These are phyloP conservation scores for Himantopus leucocephalus DNA, from an alignment of 2,113 vertebrate genomes.

Conservation along the genomic window DNA sequence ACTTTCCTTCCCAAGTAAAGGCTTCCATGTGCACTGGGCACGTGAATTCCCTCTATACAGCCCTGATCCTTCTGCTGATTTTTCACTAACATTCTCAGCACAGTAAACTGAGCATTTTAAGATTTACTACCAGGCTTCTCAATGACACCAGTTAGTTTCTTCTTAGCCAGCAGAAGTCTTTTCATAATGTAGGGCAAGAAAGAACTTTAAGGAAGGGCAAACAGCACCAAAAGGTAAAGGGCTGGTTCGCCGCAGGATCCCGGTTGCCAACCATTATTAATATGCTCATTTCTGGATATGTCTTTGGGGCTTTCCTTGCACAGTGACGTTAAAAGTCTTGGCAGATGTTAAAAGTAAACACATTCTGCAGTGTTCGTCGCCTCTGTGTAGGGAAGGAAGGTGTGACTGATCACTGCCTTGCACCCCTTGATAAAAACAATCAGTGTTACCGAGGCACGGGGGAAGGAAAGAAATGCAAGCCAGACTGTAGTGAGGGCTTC, in stretches of 20 bases:
- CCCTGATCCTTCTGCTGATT: background rate
- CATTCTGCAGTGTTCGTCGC: constrained; percentile 53
- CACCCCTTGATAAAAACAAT: constrained; percentile 62
- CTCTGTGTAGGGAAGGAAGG: constrained; percentile 71
- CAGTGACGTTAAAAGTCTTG: constrained; percentile 64
- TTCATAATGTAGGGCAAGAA: constrained; percentile 35
- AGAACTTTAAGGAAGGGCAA: constrained; percentile 65
- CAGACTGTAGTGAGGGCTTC: background rate
- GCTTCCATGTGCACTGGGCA: background rate
- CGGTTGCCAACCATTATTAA: constrained; percentile 73
- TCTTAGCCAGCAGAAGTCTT: constrained; percentile 34
- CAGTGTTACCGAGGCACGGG: constrained; percentile 13
- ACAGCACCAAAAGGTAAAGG: constrained; percentile 47
- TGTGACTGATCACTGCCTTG: constrained; percentile 65
- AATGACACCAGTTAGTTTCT: constrained; percentile 18
- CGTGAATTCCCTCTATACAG: background rate
- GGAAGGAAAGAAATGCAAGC: constrained; percentile 55
- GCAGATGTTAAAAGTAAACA: constrained; percentile 75
- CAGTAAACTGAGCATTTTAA: background rate
- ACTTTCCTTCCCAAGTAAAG: background rate
- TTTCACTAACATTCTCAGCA: background rate
- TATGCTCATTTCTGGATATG: constrained; percentile 65
- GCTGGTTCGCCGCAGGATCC: constrained; percentile 22
- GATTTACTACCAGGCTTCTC: constrained; percentile 16
- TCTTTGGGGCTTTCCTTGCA: constrained; percentile 57